These are phyloP conservation scores for Glandiceps talaboti DNA, from an alignment of 53 echinoderm and acorn worm genomes.

Conservation along the genomic window DNA sequence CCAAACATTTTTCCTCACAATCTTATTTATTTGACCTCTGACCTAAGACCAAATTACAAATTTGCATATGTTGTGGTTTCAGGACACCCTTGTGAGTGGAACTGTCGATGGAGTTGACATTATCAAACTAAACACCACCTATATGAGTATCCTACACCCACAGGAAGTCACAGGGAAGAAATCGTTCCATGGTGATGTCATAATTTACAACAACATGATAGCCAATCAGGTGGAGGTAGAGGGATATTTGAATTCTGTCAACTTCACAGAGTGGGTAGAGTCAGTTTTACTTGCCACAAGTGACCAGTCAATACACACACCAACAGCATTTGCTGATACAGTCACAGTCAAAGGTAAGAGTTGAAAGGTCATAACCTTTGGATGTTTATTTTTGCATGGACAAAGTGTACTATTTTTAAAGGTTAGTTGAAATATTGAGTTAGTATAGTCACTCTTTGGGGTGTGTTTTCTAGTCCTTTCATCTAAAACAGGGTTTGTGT, in stretches of 20 bases:
- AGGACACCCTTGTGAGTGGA: constrained; percentile 40
- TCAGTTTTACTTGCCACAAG: neutral
- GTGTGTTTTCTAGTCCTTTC: too few relatives aligned
- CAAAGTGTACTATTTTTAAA: too few relatives aligned
- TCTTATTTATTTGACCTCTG: too few relatives aligned
- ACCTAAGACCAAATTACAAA: too few relatives aligned
- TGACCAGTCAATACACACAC: neutral
- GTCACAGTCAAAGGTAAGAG: neutral
- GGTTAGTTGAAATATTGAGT: too few relatives aligned
- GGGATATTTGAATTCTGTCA: neutral
- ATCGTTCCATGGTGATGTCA: constrained; percentile 22
- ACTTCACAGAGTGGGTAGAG: neutral
- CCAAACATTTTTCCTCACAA: too few relatives aligned
- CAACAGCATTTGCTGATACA: neutral
- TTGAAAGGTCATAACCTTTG: too few relatives aligned
- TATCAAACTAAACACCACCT: constrained; percentile 28
- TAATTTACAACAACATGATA: constrained; percentile 3
- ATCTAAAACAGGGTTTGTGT: too few relatives aligned
- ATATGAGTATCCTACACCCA: constrained; percentile 41
- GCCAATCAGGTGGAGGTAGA: neutral
- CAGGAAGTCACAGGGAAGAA: constrained; percentile 64
- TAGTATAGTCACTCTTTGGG: too few relatives aligned
- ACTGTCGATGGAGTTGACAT: constrained; percentile 54
- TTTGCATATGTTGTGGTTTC: too few relatives aligned
- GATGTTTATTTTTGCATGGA: too few relatives aligned